Conservation (phyloP, 2,113 vertebrate genomes). For the Anseranas semipalmata region DNA sequence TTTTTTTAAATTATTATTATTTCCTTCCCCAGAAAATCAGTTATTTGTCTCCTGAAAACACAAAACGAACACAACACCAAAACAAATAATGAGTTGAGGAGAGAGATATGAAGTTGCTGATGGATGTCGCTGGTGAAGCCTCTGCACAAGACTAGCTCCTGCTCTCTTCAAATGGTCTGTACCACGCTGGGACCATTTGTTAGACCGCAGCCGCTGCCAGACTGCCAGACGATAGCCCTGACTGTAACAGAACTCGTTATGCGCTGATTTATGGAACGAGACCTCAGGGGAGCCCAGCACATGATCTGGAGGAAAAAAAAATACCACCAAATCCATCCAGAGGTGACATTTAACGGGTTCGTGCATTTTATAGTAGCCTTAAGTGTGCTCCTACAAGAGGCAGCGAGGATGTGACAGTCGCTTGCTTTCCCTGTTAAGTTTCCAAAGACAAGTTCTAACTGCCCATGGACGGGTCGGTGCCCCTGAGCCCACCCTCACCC, state of each 20-base stretch:
- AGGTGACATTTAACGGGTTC: slow-evolving; percentile 43
- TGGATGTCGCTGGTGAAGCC: not conserved
- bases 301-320: not conserved
- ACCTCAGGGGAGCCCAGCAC: not conserved
- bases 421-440: not conserved
- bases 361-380: slow-evolving; percentile 45
- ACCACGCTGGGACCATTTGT: not conserved
- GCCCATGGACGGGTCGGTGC: no score
- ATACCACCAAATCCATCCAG: not conserved
- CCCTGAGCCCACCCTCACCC: not conserved
- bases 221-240: slow-evolving; percentile 37
- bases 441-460: not conserved
- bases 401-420: no score
- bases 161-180: not conserved
- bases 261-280: slow-evolving; percentile 45
- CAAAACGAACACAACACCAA: not conserved
- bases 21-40: no score
- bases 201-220: slow-evolving; percentile 4
- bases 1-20: no score
- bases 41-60: not conserved
- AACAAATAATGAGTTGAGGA: not conserved
- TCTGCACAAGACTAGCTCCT: not conserved
- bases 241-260: slow-evolving; percentile 66
- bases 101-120: not conserved
- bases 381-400: not conserved